A percentile compares a stretch with the other conserved stretches of the same genome.
These are phyloP conservation scores for Drosophila repletoides DNA, from an alignment of 1,140 invertebrate genomes.

Conservation along the genomic window DNA sequence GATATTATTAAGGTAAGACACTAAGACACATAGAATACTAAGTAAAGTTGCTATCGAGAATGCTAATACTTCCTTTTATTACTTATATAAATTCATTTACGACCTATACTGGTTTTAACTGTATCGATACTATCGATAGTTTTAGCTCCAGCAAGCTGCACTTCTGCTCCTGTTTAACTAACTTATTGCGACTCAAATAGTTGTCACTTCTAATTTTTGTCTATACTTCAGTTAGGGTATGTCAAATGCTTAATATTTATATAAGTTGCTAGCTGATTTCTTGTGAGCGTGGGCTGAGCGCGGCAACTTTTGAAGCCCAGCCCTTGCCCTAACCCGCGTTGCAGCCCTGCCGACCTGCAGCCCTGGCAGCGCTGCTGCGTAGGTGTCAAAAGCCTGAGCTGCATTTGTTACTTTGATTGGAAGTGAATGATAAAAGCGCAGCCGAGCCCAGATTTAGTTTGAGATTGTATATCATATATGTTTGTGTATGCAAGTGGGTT, in stretches of 20 bases:
- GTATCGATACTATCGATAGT: too few relatives aligned
- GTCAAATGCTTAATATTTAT: slow-evolving; percentile 43
- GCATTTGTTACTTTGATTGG: slow-evolving; percentile 45
- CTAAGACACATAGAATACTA: too few relatives aligned
- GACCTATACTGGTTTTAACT: too few relatives aligned
- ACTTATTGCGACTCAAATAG: too few relatives aligned
- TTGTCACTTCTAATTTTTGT: neutral
- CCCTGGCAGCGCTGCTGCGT: neutral
- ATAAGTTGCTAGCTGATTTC: slow-evolving; percentile 24
- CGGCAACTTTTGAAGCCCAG: slow-evolving; percentile 62
- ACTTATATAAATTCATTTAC: too few relatives aligned
- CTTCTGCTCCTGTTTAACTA: too few relatives aligned
- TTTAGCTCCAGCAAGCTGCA: too few relatives aligned
- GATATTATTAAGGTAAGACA: too few relatives aligned
- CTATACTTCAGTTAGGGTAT: slow-evolving; percentile 16
- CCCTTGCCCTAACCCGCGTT: neutral
- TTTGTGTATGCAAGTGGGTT: slow-evolving; percentile 49
- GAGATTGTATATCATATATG: slow-evolving; percentile 31
- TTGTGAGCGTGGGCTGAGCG: slow-evolving; percentile 46
- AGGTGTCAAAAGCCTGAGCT: slow-evolving; percentile 16
- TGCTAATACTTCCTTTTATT: too few relatives aligned
- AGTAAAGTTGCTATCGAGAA: too few relatives aligned
- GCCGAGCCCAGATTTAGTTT: slow-evolving; percentile 15
- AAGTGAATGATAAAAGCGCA: slow-evolving; percentile 28
- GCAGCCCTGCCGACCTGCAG: neutral